Percentiles rank a stretch among this genome's conserved stretches.
Conservation (phyloP, 2,797 vertebrate genomes). For the Characodon lateralis region DNA sequence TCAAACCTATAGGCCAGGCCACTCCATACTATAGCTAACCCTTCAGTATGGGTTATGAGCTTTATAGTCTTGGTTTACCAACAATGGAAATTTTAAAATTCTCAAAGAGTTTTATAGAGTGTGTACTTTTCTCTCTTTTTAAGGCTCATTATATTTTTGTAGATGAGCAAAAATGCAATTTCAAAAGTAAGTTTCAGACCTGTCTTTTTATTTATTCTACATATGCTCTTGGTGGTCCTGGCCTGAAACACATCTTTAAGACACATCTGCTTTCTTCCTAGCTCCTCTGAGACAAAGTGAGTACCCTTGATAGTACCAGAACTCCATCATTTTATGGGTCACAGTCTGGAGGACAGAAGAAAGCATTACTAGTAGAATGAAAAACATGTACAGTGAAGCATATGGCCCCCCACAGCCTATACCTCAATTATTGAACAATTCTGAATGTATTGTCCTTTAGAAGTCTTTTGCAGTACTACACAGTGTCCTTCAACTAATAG, state of each 20-base stretch:
- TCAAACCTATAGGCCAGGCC: background rate
- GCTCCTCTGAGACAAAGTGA: background rate
- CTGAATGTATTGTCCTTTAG: too few species aligned
- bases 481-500: too few species aligned
- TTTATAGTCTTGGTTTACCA: background rate
- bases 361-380: background rate
- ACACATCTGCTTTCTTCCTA: background rate
- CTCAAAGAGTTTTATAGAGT: too few species aligned
- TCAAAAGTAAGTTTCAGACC: constrained; percentile 2
- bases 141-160: background rate
- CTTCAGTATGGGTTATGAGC: background rate
- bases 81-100: background rate
- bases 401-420: background rate
- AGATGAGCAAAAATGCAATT: background rate
- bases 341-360: constrained; percentile 10
- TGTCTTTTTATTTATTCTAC: constrained; percentile 2
- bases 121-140: background rate
- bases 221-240: background rate
- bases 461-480: too few species aligned
- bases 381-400: background rate
- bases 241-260: constrained; percentile 6
- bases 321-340: constrained; percentile 14
- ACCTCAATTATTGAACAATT: background rate
- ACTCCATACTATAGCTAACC: too few species aligned
- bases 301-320: background rate